Percentiles rank a stretch among this genome's conserved stretches.
These are phyloP conservation scores for Onychostoma macrolepis DNA, from an alignment of 2,113 vertebrate species.

Conservation along the genomic window DNA sequence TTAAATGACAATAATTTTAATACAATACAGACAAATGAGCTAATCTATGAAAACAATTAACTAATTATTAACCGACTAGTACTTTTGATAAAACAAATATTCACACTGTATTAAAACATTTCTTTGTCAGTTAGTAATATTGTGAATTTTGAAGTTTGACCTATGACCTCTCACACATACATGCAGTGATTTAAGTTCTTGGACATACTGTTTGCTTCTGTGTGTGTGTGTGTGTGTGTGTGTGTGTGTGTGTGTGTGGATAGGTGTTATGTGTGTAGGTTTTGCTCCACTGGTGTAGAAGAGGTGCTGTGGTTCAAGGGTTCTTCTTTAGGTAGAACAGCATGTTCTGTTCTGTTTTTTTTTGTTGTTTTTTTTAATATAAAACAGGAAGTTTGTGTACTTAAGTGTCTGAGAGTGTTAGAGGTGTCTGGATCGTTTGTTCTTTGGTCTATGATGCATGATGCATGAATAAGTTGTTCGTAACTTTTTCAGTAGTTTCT, in stretches of 20 bases:
- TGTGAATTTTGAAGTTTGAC: slow-evolving; percentile 3
- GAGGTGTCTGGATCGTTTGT: neutral
- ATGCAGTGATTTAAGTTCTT: neutral
- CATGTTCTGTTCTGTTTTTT: slow-evolving; percentile 17
- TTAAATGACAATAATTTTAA: neutral
- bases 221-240: neutral
- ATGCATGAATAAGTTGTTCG: neutral
- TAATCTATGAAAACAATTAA: neutral
- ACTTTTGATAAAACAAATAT: neutral
- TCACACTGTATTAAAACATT: neutral
- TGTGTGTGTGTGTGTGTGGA: neutral
- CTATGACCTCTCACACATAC: slow-evolving; percentile 6
- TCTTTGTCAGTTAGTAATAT: neutral
- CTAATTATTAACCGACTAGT: neutral
- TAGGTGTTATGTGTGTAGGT: neutral
- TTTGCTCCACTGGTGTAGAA: neutral
- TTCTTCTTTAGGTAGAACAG: slow-evolving; percentile 22
- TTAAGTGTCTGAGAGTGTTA: neutral
- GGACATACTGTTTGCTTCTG: neutral
- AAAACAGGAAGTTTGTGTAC: slow-evolving; percentile 17
- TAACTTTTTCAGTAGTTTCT: neutral
- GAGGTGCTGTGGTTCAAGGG: neutral
- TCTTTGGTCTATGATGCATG: neutral
- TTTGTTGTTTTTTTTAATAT: neutral
- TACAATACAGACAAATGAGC: neutral